These are phyloP conservation scores for Chaetorhynchus papuensis DNA, from an alignment of 2,113 vertebrate genomes.

Conservation along the genomic window DNA sequence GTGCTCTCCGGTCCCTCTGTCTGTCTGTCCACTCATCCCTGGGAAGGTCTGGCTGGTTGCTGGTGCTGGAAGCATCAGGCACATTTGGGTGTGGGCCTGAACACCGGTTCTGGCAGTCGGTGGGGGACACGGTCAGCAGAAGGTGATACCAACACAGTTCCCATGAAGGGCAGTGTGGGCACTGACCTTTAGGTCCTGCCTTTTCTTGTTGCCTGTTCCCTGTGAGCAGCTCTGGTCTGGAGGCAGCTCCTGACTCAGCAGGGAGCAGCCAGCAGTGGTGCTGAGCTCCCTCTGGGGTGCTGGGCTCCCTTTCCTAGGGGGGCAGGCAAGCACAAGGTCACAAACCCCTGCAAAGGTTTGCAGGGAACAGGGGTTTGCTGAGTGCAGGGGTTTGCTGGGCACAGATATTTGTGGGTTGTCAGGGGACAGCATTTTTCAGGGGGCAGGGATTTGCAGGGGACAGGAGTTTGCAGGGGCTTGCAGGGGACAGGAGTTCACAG, in stretches of 20 bases:
- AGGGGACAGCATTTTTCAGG: neutral
- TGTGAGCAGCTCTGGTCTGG: rapidly evolving
- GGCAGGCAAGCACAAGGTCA: neutral
- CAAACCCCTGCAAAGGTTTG: neutral
- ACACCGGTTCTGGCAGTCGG: neutral
- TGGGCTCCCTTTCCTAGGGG: neutral
- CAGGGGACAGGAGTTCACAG: rapidly evolving
- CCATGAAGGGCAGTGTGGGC: neutral
- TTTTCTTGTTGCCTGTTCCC: neutral
- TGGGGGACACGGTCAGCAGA: neutral
- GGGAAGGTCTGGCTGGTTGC: neutral
- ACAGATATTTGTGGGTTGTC: neutral
- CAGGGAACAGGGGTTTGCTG: neutral
- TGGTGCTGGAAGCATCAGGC: neutral
- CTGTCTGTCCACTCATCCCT: neutral
- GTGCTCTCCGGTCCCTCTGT: neutral
- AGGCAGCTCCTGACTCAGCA: neutral
- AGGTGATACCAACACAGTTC: neutral
- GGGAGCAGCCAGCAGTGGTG: neutral
- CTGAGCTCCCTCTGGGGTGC: neutral
- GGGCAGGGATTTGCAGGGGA: neutral
- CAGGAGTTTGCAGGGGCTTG: neutral
- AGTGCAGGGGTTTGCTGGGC: neutral
- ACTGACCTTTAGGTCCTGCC: neutral
- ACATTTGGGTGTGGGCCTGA: neutral